A percentile compares a stretch with the other conserved stretches of the same genome.
These are phyloP conservation scores for Herminia tarsipennalis DNA, from an alignment of 2,888 invertebrate species.

Conservation along the genomic window DNA sequence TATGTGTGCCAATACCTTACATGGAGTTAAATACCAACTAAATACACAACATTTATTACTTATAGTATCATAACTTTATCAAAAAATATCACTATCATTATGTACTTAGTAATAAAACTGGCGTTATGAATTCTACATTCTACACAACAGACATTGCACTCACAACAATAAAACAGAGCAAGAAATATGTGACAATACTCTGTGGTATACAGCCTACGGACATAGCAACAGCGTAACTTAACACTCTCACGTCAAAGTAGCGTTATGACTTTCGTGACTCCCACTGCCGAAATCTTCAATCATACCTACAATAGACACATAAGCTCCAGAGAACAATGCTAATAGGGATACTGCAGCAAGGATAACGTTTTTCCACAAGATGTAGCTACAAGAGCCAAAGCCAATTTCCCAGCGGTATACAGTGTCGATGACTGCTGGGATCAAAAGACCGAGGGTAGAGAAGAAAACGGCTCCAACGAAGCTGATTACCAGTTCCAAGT, in stretches of 20 bases:
- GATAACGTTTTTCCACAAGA: slow-evolving; percentile 87
- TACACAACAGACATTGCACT: no score
- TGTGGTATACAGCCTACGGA: no score
- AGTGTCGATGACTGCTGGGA: slow-evolving; percentile 90
- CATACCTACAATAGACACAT: slow-evolving; percentile 69
- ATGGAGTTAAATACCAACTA: no score
- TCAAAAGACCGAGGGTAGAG: slow-evolving; percentile 89
- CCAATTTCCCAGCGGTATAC: slow-evolving; percentile 89
- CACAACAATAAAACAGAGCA: no score
- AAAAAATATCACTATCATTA: no score
- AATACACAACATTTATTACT: no score
- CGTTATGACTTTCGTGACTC: slow-evolving; percentile 25
- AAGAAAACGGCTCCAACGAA: slow-evolving; percentile 93
- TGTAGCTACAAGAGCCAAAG: slow-evolving; percentile 88
- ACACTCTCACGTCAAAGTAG: slow-evolving; percentile 38
- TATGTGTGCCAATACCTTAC: no score
- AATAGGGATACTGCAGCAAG: slow-evolving; percentile 64
- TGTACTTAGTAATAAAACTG: no score
- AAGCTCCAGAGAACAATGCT: slow-evolving; percentile 71
- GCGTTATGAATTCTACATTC: no score
- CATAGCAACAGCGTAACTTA: no score
- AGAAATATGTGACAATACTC: no score
- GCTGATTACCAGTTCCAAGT: slow-evolving; percentile 94
- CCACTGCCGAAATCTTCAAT: slow-evolving; percentile 58
- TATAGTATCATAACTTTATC: no score